These are phyloP conservation scores for Ictidomys tridecemlineatus DNA, from an alignment of 2,113 vertebrate genomes.

Conservation along the genomic window DNA sequence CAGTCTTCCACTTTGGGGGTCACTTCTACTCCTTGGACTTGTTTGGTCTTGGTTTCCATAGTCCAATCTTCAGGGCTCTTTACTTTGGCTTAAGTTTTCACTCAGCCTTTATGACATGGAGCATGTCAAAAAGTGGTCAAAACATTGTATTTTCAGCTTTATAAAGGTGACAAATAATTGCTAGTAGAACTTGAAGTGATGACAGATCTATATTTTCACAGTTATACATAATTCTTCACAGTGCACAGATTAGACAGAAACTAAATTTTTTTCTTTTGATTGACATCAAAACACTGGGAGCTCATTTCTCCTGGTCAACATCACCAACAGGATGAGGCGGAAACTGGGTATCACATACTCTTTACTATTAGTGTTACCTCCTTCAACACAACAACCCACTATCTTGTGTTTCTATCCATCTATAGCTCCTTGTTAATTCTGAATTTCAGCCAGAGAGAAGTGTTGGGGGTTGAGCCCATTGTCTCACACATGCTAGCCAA, in stretches of 20 bases:
- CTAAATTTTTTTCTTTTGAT: neutral
- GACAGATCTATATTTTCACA: slow-evolving; percentile 29
- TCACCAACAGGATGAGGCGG: neutral
- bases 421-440: neutral
- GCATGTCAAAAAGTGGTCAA: slow-evolving; percentile 18
- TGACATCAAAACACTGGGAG: neutral
- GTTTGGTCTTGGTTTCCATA: neutral
- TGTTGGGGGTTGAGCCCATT: neutral
- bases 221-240: slow-evolving; percentile 9
- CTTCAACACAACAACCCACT: neutral
- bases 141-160: neutral
- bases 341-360: neutral
- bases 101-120: neutral
- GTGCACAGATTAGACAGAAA: slow-evolving; percentile 41
- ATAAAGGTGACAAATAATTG: slow-evolving; percentile 31
- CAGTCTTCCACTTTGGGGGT: neutral
- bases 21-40: slow-evolving; percentile 3
- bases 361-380: slow-evolving; percentile 6
- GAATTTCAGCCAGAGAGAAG: neutral
- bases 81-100: slow-evolving; percentile 31
- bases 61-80: neutral
- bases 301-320: slow-evolving; percentile 37
- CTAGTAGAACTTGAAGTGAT: neutral
- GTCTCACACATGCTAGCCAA: neutral
- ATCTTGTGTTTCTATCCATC: neutral